Conservation (phyloP, 2,888 invertebrate genomes). For the Tenthredo notha region DNA sequence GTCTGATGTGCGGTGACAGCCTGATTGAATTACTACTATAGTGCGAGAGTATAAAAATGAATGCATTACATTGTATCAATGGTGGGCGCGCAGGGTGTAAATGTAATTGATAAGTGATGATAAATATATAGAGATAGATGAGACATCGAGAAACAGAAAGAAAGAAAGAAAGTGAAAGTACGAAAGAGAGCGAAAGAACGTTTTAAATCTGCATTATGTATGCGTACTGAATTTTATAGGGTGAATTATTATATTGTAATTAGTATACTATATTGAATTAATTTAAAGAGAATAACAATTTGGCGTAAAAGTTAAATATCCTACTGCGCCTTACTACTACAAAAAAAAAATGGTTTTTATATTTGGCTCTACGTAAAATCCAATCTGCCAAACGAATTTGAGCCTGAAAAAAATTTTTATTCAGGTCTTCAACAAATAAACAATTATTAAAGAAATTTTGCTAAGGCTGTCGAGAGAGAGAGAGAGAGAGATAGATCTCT, state of each 20-base stretch:
- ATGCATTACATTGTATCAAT: constrained; percentile 53
- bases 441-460: background rate
- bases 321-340: background rate
- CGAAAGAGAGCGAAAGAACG: background rate
- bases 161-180: background rate
- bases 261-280: constrained; percentile 14
- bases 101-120: constrained; percentile 6
- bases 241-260: constrained; percentile 36
- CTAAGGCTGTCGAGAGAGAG: background rate
- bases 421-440: constrained; percentile 32
- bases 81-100: constrained; percentile 39
- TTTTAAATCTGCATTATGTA: constrained; percentile 16
- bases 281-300: background rate
- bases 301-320: background rate
- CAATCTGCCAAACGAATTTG: constrained; percentile 20
- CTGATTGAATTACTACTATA: constrained; percentile 7
- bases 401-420: background rate
- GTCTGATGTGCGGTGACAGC: constrained; percentile 10
- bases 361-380: background rate
- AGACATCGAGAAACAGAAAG: background rate
- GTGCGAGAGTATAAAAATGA: constrained; percentile 39
- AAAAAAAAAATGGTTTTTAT: background rate
- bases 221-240: constrained; percentile 38
- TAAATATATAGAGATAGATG: background rate
- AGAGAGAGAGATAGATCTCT: background rate